These are phyloP conservation scores for Psettodes erumei DNA, from an alignment of 2,113 vertebrate genomes.

Conservation along the genomic window DNA sequence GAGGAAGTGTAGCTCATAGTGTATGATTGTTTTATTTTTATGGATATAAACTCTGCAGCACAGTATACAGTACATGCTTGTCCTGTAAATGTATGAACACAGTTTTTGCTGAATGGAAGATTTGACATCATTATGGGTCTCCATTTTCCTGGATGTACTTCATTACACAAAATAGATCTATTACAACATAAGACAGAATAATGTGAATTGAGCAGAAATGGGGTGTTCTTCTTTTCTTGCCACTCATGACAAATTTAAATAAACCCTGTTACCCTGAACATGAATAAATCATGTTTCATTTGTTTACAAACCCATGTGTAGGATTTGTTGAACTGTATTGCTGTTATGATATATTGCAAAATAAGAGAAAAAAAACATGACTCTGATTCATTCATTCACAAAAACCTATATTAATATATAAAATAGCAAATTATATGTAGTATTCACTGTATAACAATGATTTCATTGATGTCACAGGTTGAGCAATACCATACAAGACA, in stretches of 20 bases:
- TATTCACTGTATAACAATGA: too few relatives aligned
- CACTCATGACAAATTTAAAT: conserved; percentile 45
- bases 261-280: conserved; percentile 31
- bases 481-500: background rate
- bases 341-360: background rate
- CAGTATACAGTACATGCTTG: conserved; percentile 33
- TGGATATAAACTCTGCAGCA: conserved; percentile 38
- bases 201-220: conserved; percentile 46
- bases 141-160: conserved; percentile 10
- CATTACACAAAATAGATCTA: conserved; percentile 1
- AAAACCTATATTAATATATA: too few relatives aligned
- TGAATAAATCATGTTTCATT: conserved; percentile 6
- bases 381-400: too few relatives aligned
- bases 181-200: conserved; percentile 19
- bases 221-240: conserved; percentile 21
- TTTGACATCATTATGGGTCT: conserved; percentile 13
- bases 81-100: conserved; percentile 51
- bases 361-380: conserved; percentile 1
- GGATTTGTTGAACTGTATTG: background rate
- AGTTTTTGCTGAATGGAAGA: conserved; percentile 27
- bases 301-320: conserved; percentile 5
- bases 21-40: conserved; percentile 58
- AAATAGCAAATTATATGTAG: too few relatives aligned
- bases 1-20: conserved; percentile 31
- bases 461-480: background rate